Evolutionary conservation across 2,113 vertebrate species (phyloP).

Genomic region (Etheostoma cragini): DNA sequence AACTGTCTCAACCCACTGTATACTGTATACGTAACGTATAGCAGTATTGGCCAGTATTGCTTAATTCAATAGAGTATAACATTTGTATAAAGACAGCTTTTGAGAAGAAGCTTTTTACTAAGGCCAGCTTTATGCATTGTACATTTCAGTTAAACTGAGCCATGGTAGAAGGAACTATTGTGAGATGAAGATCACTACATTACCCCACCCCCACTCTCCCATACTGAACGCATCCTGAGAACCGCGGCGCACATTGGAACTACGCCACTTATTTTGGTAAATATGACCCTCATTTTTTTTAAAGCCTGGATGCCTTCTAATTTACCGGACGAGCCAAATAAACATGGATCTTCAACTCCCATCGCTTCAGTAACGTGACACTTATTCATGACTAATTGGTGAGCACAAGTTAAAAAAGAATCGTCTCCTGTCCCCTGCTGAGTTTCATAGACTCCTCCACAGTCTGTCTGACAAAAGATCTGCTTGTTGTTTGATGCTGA

Average conservation of each 20-base stretch:
- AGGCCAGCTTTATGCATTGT: background rate
- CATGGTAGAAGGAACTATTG: background rate
- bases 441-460: background rate
- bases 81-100: too few relatives aligned
- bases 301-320: background rate
- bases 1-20: background rate
- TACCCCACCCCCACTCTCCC: too few relatives aligned
- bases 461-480: conserved; percentile 48
- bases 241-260: background rate
- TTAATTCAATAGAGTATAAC: too few relatives aligned
- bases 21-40: background rate
- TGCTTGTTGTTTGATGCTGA: conserved; percentile 50
- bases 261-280: background rate
- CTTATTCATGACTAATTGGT: background rate
- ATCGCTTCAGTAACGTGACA: background rate
- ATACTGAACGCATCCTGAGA: background rate
- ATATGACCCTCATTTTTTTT: background rate
- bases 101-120: too few relatives aligned
- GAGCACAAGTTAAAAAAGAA: background rate
- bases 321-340: background rate
- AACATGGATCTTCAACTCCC: conserved; percentile 17
- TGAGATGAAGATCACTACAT: background rate
- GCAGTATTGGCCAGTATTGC: too few relatives aligned
- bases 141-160: background rate
- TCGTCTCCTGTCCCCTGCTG: background rate